Conservation (phyloP, 2,113 vertebrate genomes). For the Pollachius pollachius region DNA sequence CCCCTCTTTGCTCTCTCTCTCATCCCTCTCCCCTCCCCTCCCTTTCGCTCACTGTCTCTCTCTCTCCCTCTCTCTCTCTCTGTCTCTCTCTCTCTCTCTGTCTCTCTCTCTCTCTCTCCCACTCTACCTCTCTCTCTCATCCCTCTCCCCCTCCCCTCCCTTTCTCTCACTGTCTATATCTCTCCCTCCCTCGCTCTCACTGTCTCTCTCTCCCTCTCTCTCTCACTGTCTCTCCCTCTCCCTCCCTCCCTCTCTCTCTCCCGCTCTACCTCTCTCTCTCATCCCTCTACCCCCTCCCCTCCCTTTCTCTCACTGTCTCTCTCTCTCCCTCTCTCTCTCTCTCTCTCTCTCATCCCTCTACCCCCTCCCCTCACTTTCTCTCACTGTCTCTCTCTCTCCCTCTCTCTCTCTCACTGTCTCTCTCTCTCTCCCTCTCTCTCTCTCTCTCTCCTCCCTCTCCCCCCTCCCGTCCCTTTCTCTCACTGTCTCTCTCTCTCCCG, state of each 20-base stretch:
- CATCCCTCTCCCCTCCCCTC: constrained; percentile 14
- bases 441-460: constrained; percentile 12
- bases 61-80: constrained; percentile 19
- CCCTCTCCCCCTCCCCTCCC: constrained; percentile 7
- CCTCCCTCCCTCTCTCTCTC: constrained; percentile 27
- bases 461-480: constrained; percentile 25
- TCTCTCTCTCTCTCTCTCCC: constrained; percentile 8
- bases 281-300: constrained; percentile 29
- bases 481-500: constrained; percentile 21
- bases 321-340: not conserved
- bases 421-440: constrained; percentile 1
- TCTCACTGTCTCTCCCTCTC: not conserved
- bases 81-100: constrained; percentile 8
- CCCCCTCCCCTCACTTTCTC: constrained; percentile 28
- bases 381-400: constrained; percentile 5
- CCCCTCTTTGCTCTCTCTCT: constrained; percentile 5
- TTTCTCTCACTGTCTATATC: constrained; percentile 6
- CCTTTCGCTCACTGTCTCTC: constrained; percentile 17
- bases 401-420: constrained; percentile 23
- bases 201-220: constrained; percentile 30
- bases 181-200: constrained; percentile 5
- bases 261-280: constrained; percentile 16
- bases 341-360: not conserved
- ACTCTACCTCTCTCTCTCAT: constrained; percentile 19
- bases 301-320: constrained; percentile 19